Conservation (phyloP, 1,140 invertebrate genomes). For the Drosophila sp. region DNA sequence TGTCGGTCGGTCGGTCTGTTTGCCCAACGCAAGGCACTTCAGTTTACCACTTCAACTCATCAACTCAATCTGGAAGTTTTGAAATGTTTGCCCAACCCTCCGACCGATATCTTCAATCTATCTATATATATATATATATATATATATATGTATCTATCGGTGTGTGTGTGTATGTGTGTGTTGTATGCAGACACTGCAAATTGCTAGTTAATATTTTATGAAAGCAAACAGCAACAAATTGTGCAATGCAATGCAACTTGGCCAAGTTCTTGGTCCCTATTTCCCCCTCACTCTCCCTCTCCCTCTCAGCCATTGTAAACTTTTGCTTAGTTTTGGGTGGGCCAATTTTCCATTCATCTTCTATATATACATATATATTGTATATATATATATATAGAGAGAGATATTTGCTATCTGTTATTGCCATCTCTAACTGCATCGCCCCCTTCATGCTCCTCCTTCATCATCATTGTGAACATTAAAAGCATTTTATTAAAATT, state of each 20-base stretch:
- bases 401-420: conserved; percentile 15
- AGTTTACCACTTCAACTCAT: conserved; percentile 1
- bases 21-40: conserved; percentile 1
- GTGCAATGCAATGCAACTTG: conserved; percentile 59
- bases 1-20: background rate
- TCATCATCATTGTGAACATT: conserved; percentile 25
- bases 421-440: conserved; percentile 4
- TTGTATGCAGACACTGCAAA: conserved; percentile 72
- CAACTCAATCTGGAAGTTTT: conserved; percentile 9
- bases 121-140: conserved; percentile 34
- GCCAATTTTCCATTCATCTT: conserved; percentile 29
- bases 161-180: conserved; percentile 4
- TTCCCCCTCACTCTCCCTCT: background rate
- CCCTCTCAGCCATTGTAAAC: conserved; percentile 25
- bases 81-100: conserved; percentile 54
- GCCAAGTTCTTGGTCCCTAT: conserved; percentile 15
- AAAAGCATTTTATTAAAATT: conserved; percentile 68
- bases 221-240: conserved; percentile 79
- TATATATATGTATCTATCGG: conserved; percentile 17
- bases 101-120: conserved; percentile 13
- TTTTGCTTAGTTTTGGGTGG: conserved; percentile 26
- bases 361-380: background rate
- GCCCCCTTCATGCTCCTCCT: conserved; percentile 14
- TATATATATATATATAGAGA: conserved; percentile 10
- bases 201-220: conserved; percentile 79